phyloP scores from a whole-genome alignment of 2,888 invertebrate genomes.

The Amblyjoppa fuscipennis region DNA sequence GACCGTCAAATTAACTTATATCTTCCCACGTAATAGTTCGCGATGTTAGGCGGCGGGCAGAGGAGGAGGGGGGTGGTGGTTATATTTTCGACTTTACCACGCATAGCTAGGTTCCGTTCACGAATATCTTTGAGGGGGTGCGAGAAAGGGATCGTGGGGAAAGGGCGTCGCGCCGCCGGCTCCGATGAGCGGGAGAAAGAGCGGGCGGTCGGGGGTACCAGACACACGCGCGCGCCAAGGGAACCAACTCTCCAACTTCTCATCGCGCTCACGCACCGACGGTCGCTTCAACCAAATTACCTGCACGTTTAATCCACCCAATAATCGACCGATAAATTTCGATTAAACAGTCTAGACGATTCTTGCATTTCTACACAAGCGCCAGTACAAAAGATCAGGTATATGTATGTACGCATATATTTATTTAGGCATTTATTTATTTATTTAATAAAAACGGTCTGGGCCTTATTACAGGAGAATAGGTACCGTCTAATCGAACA shows the following conservation, averaged over 20 bases:
- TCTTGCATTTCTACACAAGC: constrained; percentile 1
- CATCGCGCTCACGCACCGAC: constrained; percentile 54
- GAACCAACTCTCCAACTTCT: constrained; percentile 30
- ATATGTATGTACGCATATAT: not conserved
- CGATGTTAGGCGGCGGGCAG: constrained; percentile 29
- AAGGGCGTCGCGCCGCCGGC: constrained; percentile 55
- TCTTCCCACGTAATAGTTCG: constrained; percentile 67
- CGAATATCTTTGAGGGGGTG: constrained; percentile 33
- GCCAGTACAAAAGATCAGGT: too few species aligned
- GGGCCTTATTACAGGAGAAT: too few species aligned
- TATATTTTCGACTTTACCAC: constrained; percentile 65
- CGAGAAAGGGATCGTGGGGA: constrained; percentile 34
- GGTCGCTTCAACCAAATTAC: constrained; percentile 44
- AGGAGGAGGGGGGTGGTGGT: not conserved
- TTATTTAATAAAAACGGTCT: too few species aligned
- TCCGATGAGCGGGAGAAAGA: constrained; percentile 26
- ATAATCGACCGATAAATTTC: constrained; percentile 11
- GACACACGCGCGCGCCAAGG: too few species aligned
- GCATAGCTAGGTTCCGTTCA: constrained; percentile 53
- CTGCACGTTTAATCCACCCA: constrained; percentile 34
- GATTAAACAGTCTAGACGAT: constrained; percentile 22
- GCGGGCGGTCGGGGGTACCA: constrained; percentile 36
- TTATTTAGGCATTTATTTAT: not conserved
- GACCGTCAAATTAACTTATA: constrained; percentile 68
- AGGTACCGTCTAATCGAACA: too few species aligned